Percentiles rank a stretch among this genome's conserved stretches.
Evolutionary conservation across 2,113 vertebrate species (phyloP).

Genomic region (Xenus cinereus): DNA sequence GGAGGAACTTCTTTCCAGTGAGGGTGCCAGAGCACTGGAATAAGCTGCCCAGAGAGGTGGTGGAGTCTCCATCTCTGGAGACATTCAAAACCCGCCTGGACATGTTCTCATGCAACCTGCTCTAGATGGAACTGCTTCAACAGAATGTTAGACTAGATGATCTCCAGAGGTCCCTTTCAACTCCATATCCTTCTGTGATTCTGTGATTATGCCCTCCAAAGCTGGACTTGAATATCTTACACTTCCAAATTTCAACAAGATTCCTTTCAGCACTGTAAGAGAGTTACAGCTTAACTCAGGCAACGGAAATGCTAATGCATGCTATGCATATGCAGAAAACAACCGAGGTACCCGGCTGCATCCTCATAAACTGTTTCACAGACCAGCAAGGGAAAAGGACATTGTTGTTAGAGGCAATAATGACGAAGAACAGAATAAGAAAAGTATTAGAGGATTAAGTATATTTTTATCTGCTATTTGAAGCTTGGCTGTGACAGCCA

Average conservation of each 20-base stretch:
- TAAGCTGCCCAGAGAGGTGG: too few relatives aligned
- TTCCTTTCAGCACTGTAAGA: not conserved
- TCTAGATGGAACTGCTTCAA: too few relatives aligned
- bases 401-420: not conserved
- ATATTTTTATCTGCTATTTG: not conserved
- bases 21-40: too few relatives aligned
- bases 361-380: not conserved
- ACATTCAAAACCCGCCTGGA: too few relatives aligned
- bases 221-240: not conserved
- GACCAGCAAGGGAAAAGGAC: not conserved
- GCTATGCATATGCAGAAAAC: not conserved
- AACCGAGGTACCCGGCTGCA: not conserved
- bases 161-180: too few relatives aligned
- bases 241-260: not conserved
- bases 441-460: not conserved
- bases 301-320: not conserved
- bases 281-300: not conserved
- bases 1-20: too few relatives aligned
- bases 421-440: not conserved
- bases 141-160: too few relatives aligned
- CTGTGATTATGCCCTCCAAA: not conserved
- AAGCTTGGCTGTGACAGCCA: slow-evolving; percentile 1
- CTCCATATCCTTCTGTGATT: too few relatives aligned
- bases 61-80: too few relatives aligned
- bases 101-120: too few relatives aligned